Evolutionary conservation across 2,113 vertebrate genomes (phyloP), one percentile per base, ranked within the genome.

Genomic region (Brachirus orientalis): DNA sequence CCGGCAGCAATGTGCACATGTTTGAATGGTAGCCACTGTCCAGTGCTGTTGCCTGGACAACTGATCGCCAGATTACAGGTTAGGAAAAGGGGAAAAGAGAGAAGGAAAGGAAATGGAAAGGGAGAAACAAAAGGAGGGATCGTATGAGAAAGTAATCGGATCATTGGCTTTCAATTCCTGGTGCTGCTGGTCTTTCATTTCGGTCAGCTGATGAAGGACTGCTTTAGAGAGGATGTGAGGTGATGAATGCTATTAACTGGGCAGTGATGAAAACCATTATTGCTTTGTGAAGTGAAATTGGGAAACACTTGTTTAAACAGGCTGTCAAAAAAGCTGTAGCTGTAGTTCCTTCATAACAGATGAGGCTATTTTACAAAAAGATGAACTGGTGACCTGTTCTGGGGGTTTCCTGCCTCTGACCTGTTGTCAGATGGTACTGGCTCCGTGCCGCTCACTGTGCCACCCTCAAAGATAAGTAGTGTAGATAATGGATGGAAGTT

Each of bases 31-130:
- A 75, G 81, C 78, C 54, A 10, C 55, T 46, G 28, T 28, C 40
- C 11, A 43, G 40, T 2, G 65, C 86, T 70, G 88, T 86, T 90
- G 80, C 85, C 84, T 37, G 77, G 84, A 90, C 85, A 89, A 88
- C 85, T 77, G 77, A 90, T 86, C 77, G 8, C 69, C 63, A 68
- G 84, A 89, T 82, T 85, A 85, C 72, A 71, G 84, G 69, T 72
- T 74, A 50, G 64, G 77, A 70, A 66, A 69, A 62, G 33, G 17
- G 36, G 8, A 44, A 33, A 13, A 13, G 10, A 7, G 7, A 17
- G 53, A 43, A 14, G 40, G 40, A 1, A 14, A 40, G 38, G 38
- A 10, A 10, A 12, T 8, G 3, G 28, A 35, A 13, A 35, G 33
- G 36, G 54, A 20, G 44, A 55, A n/a, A 45, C 3, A 48, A 17